Percentiles rank a stretch among this genome's conserved stretches.
phyloP scores from a whole-genome alignment of 2,113 vertebrate species.

The Anguilla rostrata region DNA sequence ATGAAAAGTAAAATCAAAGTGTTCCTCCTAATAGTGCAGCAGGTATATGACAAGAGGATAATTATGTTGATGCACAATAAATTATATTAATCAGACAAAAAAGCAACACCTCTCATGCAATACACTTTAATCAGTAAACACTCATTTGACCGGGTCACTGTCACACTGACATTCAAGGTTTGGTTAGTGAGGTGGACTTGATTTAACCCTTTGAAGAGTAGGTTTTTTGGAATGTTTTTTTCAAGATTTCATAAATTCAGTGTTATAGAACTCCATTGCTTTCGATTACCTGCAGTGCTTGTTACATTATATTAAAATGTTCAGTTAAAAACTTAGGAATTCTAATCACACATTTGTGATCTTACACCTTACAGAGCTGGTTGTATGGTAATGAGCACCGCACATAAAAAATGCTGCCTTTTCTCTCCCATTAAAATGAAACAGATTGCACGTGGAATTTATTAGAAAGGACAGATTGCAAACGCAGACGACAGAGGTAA shows the following conservation, averaged over 20 bases:
- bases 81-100: background rate
- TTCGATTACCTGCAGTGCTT: too few species aligned
- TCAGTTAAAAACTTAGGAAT: too few species aligned
- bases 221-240: too few species aligned
- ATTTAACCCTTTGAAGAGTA: too few species aligned
- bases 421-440: constrained; percentile 53
- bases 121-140: constrained; percentile 59
- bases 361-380: constrained; percentile 21
- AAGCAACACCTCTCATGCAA: constrained; percentile 41
- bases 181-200: constrained; percentile 45
- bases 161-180: constrained; percentile 58
- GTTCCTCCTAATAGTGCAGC: background rate
- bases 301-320: too few species aligned
- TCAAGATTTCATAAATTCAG: too few species aligned
- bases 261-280: too few species aligned
- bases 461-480: constrained; percentile 65
- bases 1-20: background rate
- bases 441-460: constrained; percentile 63
- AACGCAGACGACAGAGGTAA: constrained; percentile 62
- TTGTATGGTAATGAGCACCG: constrained; percentile 57
- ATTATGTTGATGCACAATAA: background rate
- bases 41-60: background rate
- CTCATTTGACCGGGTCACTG: constrained; percentile 46
- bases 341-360: too few species aligned
- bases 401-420: constrained; percentile 60